A percentile compares a stretch with the other conserved stretches of the same genome.
Evolutionary conservation across 2,797 vertebrate species (phyloP).

Genomic region (Pangasius mekongensis): DNA sequence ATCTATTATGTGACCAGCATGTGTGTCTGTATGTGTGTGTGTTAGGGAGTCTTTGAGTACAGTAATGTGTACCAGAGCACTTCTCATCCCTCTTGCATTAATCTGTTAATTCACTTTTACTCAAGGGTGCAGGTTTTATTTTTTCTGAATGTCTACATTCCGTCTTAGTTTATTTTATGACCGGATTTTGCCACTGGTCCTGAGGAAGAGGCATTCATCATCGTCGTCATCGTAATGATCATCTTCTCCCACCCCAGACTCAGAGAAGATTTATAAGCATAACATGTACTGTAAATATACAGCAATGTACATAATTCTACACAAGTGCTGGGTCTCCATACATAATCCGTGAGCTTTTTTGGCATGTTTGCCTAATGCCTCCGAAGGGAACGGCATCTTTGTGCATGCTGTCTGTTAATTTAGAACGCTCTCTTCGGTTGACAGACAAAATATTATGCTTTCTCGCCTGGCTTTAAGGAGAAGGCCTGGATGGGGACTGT

Average conservation of each 20-base stretch:
- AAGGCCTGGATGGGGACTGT: slow-evolving; percentile 33
- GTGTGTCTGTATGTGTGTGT: slow-evolving; percentile 24
- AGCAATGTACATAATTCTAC: slow-evolving; percentile 32
- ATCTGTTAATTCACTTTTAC: slow-evolving; percentile 16
- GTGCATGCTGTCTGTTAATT: slow-evolving; percentile 64
- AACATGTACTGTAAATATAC: slow-evolving; percentile 12
- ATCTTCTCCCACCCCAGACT: neutral
- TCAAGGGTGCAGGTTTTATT: slow-evolving; percentile 14
- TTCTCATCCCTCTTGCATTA: slow-evolving; percentile 33
- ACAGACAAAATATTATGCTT: slow-evolving; percentile 82
- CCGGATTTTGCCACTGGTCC: slow-evolving; percentile 28
- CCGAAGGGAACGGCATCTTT: slow-evolving; percentile 65
- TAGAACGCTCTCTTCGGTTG: slow-evolving; percentile 67
- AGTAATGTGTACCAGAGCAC: slow-evolving; percentile 49
- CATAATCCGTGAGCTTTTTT: slow-evolving; percentile 31
- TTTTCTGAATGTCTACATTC: slow-evolving; percentile 4
- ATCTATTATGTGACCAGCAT: slow-evolving; percentile 7
- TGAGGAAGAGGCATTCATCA: slow-evolving; percentile 26
- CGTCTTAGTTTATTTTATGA: slow-evolving; percentile 2
- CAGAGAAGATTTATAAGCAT: neutral
- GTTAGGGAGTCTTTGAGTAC: slow-evolving; percentile 39
- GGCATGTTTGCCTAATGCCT: slow-evolving; percentile 58
- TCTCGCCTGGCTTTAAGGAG: slow-evolving; percentile 57
- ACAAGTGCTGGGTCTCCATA: slow-evolving; percentile 7
- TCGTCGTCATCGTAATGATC: neutral